These are phyloP conservation scores for Chaetorhynchus papuensis DNA, from an alignment of 2,113 vertebrate genomes.

Conservation along the genomic window DNA sequence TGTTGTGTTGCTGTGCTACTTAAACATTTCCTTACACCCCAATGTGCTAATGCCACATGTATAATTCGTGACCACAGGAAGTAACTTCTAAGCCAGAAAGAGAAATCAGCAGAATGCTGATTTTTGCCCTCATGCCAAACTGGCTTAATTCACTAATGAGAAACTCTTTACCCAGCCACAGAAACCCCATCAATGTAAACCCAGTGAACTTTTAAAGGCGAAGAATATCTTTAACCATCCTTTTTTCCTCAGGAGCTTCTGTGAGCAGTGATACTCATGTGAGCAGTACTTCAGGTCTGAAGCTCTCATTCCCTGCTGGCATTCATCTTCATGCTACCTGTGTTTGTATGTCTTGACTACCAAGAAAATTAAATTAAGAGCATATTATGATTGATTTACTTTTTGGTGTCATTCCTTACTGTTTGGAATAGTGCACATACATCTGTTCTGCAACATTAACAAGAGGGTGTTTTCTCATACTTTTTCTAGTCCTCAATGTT, in stretches of 20 bases:
- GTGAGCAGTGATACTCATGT: background rate
- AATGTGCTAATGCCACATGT: fast-evolving
- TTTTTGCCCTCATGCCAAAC: background rate
- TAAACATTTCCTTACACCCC: background rate
- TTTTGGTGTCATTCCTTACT: background rate
- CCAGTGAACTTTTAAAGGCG: background rate
- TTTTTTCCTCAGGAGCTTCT: background rate
- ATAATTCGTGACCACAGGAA: background rate
- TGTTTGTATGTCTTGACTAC: background rate
- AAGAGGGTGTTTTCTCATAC: background rate
- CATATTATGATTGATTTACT: background rate
- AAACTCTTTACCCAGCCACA: background rate
- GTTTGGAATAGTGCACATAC: background rate
- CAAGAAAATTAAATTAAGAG: background rate
- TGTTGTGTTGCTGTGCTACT: background rate
- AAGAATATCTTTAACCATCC: background rate
- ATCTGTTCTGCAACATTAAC: background rate
- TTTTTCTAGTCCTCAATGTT: background rate
- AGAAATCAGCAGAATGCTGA: background rate
- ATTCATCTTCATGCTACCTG: background rate
- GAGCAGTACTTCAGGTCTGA: background rate
- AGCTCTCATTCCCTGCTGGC: background rate
- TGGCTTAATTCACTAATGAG: background rate
- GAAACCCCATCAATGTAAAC: background rate
- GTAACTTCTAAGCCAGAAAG: background rate